A percentile compares a stretch with the other conserved stretches of the same genome.
Conservation (phyloP, 2,888 invertebrate genomes). For the Acleris literana region DNA sequence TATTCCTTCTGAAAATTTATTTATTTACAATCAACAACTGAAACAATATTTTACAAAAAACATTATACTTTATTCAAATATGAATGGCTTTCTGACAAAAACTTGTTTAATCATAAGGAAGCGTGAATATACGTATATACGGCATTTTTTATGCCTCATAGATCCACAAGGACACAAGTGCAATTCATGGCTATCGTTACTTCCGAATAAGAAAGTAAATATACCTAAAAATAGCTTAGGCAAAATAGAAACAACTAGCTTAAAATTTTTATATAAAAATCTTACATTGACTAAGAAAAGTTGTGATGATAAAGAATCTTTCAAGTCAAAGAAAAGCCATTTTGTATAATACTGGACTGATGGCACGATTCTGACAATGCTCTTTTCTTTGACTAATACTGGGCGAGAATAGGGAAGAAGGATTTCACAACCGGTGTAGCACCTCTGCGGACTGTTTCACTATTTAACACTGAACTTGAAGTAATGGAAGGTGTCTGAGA, state of each 20-base stretch:
- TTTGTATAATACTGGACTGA: conserved; percentile 79
- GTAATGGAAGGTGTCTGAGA: conserved; percentile 6
- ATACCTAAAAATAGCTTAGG: conserved; percentile 72
- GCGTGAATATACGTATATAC: conserved; percentile 75
- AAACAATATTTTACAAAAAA: conserved; percentile 77
- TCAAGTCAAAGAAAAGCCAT: conserved; percentile 76
- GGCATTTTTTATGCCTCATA: conserved; percentile 66
- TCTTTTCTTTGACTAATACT: conserved; percentile 80
- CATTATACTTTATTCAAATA: conserved; percentile 64
- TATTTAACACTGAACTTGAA: conserved; percentile 47
- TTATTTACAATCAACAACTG: conserved; percentile 81
- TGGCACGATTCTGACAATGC: conserved; percentile 80
- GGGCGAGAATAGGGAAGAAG: conserved; percentile 78
- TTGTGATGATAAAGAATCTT: conserved; percentile 78
- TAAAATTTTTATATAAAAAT: conserved; percentile 78
- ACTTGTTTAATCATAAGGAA: conserved; percentile 66
- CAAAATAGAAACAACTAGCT: conserved; percentile 81
- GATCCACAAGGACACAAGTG: conserved; percentile 84
- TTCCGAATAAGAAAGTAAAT: conserved; percentile 80
- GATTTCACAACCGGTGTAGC: conserved; percentile 81
- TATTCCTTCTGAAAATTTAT: conserved; percentile 81
- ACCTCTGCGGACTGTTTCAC: conserved; percentile 66
- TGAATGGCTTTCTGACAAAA: conserved; percentile 69
- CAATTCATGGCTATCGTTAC: conserved; percentile 63
- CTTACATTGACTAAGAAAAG: conserved; percentile 80